Evolutionary conservation across 2,113 vertebrate genomes (phyloP).

Genomic region (Brachypteracias leptosomus): DNA sequence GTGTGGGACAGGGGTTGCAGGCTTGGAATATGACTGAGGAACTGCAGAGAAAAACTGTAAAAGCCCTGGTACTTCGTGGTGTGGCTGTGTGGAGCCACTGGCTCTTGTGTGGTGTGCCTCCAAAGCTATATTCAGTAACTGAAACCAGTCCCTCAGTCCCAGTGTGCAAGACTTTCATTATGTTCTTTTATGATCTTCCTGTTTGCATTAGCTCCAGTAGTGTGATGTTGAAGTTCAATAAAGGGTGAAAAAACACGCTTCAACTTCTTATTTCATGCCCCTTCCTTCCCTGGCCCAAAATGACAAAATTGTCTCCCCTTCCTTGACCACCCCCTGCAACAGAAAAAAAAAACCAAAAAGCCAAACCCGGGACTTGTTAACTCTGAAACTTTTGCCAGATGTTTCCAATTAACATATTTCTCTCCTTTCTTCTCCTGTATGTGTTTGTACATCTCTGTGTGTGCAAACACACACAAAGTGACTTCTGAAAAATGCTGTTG

Average conservation of each 20-base stretch:
- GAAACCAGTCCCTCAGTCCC: slow-evolving; percentile 49
- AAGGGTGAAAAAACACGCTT: slow-evolving; percentile 19
- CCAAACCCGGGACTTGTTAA: slow-evolving; percentile 26
- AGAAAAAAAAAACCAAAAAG: neutral
- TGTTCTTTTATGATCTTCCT: slow-evolving; percentile 55
- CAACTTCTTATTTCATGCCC: slow-evolving; percentile 10
- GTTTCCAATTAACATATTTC: slow-evolving; percentile 59
- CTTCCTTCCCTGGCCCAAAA: neutral
- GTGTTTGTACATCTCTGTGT: slow-evolving; percentile 47
- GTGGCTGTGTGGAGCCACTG: slow-evolving; percentile 25
- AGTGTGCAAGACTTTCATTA: slow-evolving; percentile 21
- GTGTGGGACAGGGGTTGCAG: neutral
- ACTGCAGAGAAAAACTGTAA: neutral
- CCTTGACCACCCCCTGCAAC: neutral
- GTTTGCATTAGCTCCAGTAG: slow-evolving; percentile 53
- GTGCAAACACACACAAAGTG: slow-evolving; percentile 1
- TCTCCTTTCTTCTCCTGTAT: slow-evolving; percentile 21
- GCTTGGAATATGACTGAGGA: neutral
- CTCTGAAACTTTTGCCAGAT: slow-evolving; percentile 41
- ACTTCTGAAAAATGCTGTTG: slow-evolving; percentile 22
- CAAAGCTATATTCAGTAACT: slow-evolving; percentile 52
- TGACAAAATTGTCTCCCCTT: slow-evolving; percentile 18
- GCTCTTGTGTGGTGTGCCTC: slow-evolving; percentile 56
- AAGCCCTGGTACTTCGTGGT: neutral
- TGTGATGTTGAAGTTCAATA: slow-evolving; percentile 63